Evolutionary conservation across 2,888 invertebrate genomes (phyloP).

Genomic region (Ligdia adustata): DNA sequence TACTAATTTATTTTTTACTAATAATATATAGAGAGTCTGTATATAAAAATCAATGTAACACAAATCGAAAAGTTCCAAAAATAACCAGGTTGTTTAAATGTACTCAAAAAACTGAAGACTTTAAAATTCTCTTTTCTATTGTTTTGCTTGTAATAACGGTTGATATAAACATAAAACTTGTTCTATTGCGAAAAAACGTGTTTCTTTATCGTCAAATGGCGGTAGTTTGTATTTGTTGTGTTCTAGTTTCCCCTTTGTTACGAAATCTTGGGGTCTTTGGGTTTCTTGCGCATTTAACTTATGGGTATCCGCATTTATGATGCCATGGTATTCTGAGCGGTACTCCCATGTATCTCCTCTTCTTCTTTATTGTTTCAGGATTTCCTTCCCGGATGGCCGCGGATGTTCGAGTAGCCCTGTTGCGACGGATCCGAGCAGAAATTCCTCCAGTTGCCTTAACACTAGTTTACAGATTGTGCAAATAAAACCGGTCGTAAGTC

Average conservation of each 20-base stretch:
- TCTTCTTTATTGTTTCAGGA: slow-evolving; percentile 57
- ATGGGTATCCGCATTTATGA: slow-evolving; percentile 63
- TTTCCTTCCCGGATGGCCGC: slow-evolving; percentile 77
- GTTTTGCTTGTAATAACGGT: slow-evolving; percentile 81
- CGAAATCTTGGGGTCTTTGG: slow-evolving; percentile 73
- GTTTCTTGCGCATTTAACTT: slow-evolving; percentile 80
- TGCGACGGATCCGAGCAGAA: slow-evolving; percentile 75
- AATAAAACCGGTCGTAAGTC: slow-evolving; percentile 72
- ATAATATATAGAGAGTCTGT: slow-evolving; percentile 79
- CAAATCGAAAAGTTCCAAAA: slow-evolving; percentile 80
- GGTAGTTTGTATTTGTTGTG: slow-evolving; percentile 69
- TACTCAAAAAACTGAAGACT: slow-evolving; percentile 79
- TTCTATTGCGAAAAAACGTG: slow-evolving; percentile 85
- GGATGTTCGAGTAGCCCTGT: slow-evolving; percentile 72
- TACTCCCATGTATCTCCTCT: slow-evolving; percentile 64
- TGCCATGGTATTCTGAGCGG: slow-evolving; percentile 65
- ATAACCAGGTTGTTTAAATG: slow-evolving; percentile 84
- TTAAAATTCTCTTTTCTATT: slow-evolving; percentile 83
- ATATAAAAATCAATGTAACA: slow-evolving; percentile 80
- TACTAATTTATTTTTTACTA: slow-evolving; percentile 79
- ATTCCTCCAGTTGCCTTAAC: slow-evolving; percentile 80
- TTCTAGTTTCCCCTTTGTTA: slow-evolving; percentile 75
- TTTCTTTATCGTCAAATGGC: slow-evolving; percentile 85
- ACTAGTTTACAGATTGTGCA: slow-evolving; percentile 75
- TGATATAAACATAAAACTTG: slow-evolving; percentile 85